Evolutionary conservation across 2,888 invertebrate genomes (phyloP).

Genomic region (Mactromeris polynyma): DNA sequence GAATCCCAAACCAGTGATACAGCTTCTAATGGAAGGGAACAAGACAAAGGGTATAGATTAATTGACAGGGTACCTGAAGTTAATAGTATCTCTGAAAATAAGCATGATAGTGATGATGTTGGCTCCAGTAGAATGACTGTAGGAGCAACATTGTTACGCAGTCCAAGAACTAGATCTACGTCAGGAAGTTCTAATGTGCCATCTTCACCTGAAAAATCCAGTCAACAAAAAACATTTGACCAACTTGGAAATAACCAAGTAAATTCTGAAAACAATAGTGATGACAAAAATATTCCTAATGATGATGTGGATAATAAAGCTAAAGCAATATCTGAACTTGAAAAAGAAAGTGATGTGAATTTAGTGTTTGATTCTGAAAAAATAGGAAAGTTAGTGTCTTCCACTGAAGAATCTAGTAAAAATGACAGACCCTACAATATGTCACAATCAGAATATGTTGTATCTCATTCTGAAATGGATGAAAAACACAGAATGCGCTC

Average conservation of each 20-base stretch:
- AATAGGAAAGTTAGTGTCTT: constrained; percentile 44
- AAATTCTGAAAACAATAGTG: constrained; percentile 7
- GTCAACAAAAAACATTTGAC: constrained; percentile 11
- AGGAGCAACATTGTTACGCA: constrained; percentile 63
- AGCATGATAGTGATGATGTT: not conserved
- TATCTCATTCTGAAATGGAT: constrained; percentile 16
- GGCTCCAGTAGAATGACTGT: constrained; percentile 35
- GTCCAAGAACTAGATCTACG: constrained; percentile 59
- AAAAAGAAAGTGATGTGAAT: constrained; percentile 61
- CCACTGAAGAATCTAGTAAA: constrained; percentile 1
- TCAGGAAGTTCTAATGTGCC: constrained; percentile 55
- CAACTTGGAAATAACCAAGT: constrained; percentile 12
- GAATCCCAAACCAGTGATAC: not conserved
- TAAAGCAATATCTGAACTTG: constrained; percentile 62
- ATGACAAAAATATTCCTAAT: constrained; percentile 5
- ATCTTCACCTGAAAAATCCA: constrained; percentile 40
- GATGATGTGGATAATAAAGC: constrained; percentile 37
- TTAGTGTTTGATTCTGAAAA: constrained; percentile 68
- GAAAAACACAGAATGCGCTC: constrained; percentile 40
- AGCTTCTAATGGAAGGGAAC: not conserved
- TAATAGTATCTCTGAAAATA: constrained; percentile 13
- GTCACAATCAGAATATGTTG: constrained; percentile 52
- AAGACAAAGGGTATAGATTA: constrained; percentile 1
- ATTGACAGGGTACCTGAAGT: constrained; percentile 2
- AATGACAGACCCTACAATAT: not conserved